Evolutionary conservation across 2,888 invertebrate genomes (phyloP).

Genomic region (Lacanobia wlatinum): DNA sequence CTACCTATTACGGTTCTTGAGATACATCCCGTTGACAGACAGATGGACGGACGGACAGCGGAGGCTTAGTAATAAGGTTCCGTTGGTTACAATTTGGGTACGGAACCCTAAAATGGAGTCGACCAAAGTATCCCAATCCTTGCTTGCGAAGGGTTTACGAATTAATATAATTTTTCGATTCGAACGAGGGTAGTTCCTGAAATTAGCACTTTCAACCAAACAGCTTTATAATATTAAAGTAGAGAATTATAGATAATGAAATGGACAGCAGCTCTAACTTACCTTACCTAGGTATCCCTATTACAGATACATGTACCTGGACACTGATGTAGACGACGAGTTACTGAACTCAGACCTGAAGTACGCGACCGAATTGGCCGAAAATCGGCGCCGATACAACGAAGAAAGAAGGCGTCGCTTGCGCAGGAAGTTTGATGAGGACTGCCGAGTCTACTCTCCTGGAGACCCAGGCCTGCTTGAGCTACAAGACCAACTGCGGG

Average conservation of each 20-base stretch:
- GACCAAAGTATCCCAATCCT: no score
- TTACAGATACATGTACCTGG: constrained; percentile 28
- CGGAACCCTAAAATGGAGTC: no score
- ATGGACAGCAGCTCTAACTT: neutral
- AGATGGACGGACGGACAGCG: no score
- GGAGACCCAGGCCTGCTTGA: constrained; percentile 80
- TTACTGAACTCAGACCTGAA: constrained; percentile 55
- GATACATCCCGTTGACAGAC: no score
- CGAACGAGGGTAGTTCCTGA: no score
- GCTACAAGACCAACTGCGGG: constrained; percentile 78
- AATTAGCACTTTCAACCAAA: no score
- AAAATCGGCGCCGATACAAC: constrained; percentile 66
- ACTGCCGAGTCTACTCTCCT: constrained; percentile 79
- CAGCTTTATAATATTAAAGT: no score
- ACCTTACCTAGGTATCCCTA: neutral
- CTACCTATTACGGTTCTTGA: no score
- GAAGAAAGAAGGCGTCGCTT: constrained; percentile 78
- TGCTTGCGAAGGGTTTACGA: no score
- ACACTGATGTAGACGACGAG: constrained; percentile 62
- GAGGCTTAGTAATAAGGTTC: no score
- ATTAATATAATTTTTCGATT: no score
- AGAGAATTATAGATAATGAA: neutral
- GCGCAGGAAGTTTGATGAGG: constrained; percentile 82
- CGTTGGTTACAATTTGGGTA: no score
- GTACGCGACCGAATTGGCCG: constrained; percentile 57